Evolutionary conservation across 2,888 invertebrate species (phyloP).

Genomic region (Plemyria rubiginata): DNA sequence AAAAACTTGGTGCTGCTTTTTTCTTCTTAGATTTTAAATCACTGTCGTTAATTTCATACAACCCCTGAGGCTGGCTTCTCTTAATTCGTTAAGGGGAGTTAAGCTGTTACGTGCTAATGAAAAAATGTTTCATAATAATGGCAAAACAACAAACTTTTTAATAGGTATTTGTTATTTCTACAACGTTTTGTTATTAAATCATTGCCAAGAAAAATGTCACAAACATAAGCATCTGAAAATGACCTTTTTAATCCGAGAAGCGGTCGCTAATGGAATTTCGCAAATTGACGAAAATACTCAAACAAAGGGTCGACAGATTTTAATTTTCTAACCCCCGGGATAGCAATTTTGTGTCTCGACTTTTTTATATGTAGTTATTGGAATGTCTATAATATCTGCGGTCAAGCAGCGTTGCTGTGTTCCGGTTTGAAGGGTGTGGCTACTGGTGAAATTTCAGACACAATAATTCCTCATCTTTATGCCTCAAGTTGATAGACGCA

Average conservation of each 20-base stretch:
- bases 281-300: constrained; percentile 23
- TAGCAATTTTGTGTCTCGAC: constrained; percentile 17
- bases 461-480: too few relatives aligned
- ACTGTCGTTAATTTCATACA: constrained; percentile 62
- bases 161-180: constrained; percentile 48
- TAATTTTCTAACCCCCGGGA: constrained; percentile 24
- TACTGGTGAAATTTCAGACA: too few relatives aligned
- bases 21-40: constrained; percentile 55
- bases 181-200: constrained; percentile 29
- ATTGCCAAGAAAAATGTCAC: constrained; percentile 20
- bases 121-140: constrained; percentile 61
- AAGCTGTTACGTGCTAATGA: constrained; percentile 63
- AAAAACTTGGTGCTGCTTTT: constrained; percentile 34
- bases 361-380: constrained; percentile 13
- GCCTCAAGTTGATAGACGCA: too few relatives aligned
- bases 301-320: constrained; percentile 32
- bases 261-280: constrained; percentile 29
- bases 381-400: not conserved
- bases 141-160: constrained; percentile 59
- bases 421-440: too few relatives aligned
- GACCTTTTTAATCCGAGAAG: constrained; percentile 24
- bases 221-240: constrained; percentile 17
- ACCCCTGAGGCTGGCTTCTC: constrained; percentile 59
- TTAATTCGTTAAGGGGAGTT: constrained; percentile 62
- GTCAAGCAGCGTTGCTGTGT: too few relatives aligned